phyloP scores from a whole-genome alignment of 2,797 vertebrate genomes.

The Sardinella longiceps region DNA sequence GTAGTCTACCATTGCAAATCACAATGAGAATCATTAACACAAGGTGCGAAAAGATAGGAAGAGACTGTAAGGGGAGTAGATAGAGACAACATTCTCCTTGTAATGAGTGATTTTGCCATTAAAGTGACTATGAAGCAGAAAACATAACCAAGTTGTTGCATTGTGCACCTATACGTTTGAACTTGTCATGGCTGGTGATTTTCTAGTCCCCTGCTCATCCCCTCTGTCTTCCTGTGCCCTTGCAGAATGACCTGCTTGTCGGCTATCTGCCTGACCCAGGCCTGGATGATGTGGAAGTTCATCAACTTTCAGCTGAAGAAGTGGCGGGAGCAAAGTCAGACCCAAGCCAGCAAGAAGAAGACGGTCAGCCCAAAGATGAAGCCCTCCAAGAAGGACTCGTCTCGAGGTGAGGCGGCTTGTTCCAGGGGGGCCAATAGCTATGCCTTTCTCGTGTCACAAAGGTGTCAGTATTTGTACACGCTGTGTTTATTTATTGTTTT shows the following conservation, averaged over 20 bases:
- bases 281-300: slow-evolving; percentile 93
- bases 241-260: slow-evolving; percentile 84
- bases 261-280: slow-evolving; percentile 84
- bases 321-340: slow-evolving; percentile 83
- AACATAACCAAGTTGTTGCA: too few relatives aligned
- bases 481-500: too few relatives aligned
- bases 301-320: slow-evolving; percentile 88
- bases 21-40: too few relatives aligned
- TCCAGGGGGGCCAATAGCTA: neutral
- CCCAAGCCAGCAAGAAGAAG: slow-evolving; percentile 80
- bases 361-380: slow-evolving; percentile 76
- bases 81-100: too few relatives aligned
- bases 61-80: neutral
- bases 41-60: too few relatives aligned
- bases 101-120: too few relatives aligned
- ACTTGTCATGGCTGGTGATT: neutral
- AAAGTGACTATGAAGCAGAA: too few relatives aligned
- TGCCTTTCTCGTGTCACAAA: too few relatives aligned
- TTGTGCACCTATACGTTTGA: too few relatives aligned
- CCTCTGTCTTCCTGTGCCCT: neutral
- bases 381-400: slow-evolving; percentile 75
- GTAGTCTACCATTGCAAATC: too few relatives aligned
- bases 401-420: slow-evolving; percentile 71
- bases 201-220: neutral
- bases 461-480: neutral